Percentiles rank a stretch among this genome's conserved stretches.
phyloP scores from a whole-genome alignment of 2,797 vertebrate species.

The Pangasius sanitwongsei region DNA sequence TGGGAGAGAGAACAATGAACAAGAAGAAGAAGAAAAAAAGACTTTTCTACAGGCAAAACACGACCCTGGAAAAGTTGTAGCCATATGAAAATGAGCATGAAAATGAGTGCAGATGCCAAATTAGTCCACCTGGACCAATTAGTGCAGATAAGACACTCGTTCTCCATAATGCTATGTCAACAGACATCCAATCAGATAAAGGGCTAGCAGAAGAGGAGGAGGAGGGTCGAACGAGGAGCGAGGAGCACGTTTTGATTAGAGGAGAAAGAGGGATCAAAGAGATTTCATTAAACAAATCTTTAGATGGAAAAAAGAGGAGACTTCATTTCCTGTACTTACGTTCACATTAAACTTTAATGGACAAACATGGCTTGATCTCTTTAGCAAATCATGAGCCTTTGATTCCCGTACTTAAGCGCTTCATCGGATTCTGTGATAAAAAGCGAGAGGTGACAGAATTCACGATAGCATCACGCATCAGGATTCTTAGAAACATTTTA shows the following conservation, averaged over 20 bases:
- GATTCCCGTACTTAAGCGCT: slow-evolving; percentile 69
- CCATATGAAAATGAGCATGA: slow-evolving; percentile 66
- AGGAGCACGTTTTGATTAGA: slow-evolving; percentile 73
- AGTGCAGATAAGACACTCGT: slow-evolving; percentile 76
- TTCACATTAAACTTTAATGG: slow-evolving; percentile 79
- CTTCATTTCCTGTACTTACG: slow-evolving; percentile 78
- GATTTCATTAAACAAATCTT: slow-evolving; percentile 81
- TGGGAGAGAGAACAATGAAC: slow-evolving; percentile 15
- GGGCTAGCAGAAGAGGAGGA: slow-evolving; percentile 64
- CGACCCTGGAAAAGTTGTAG: slow-evolving; percentile 72
- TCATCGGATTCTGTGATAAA: slow-evolving; percentile 21
- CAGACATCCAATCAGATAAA: slow-evolving; percentile 75
- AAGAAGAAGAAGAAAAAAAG: not conserved
- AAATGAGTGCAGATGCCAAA: slow-evolving; percentile 78
- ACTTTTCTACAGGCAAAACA: slow-evolving; percentile 74
- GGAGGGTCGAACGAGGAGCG: slow-evolving; percentile 59
- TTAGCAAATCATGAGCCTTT: slow-evolving; percentile 77
- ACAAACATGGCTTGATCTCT: slow-evolving; percentile 80
- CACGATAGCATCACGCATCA: not conserved
- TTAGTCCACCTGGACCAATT: slow-evolving; percentile 85
- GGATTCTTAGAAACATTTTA: not conserved
- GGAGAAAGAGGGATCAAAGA: slow-evolving; percentile 76
- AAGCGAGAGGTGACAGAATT: slow-evolving; percentile 3
- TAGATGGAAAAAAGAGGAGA: slow-evolving; percentile 70
- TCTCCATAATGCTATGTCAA: slow-evolving; percentile 79